These are phyloP conservation scores for Dolichomitus sp. DNA, from an alignment of 2,888 invertebrate genomes.

Conservation along the genomic window DNA sequence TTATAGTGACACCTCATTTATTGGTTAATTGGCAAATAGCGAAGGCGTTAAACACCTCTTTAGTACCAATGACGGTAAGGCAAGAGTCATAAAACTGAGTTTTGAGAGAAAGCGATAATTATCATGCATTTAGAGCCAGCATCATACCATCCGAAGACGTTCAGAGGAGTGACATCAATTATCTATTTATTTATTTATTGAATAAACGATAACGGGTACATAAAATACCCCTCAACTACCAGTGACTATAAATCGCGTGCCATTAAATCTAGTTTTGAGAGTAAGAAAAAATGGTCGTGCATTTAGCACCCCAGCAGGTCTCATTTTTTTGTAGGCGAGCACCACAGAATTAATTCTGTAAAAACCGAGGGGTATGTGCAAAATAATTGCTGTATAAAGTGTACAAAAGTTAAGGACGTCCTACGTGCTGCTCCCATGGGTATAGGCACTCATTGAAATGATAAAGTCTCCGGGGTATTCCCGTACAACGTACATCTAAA, in stretches of 20 bases:
- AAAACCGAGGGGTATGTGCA: background rate
- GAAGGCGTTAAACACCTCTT: too few relatives aligned
- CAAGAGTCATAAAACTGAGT: too few relatives aligned
- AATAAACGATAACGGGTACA: too few relatives aligned
- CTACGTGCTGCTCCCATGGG: slow-evolving; percentile 25
- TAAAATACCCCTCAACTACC: background rate
- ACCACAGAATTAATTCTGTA: background rate
- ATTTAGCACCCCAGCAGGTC: background rate
- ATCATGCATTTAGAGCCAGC: too few relatives aligned
- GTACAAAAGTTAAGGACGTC: slow-evolving; percentile 39
- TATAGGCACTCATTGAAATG: slow-evolving; percentile 22
- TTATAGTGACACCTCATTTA: too few relatives aligned
- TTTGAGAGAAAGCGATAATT: too few relatives aligned
- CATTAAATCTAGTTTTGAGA: background rate
- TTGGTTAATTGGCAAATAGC: too few relatives aligned
- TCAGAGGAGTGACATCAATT: too few relatives aligned
- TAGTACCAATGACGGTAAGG: too few relatives aligned
- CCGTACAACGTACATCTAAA: slow-evolving; percentile 32
- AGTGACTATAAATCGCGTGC: background rate
- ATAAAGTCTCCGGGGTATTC: slow-evolving; percentile 34
- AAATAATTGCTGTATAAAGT: background rate
- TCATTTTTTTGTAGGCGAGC: background rate
- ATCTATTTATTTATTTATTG: too few relatives aligned
- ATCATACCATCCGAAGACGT: too few relatives aligned
- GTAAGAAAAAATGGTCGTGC: background rate